Conservation (phyloP, 2,113 vertebrate genomes). For the Labrus mixtus region DNA sequence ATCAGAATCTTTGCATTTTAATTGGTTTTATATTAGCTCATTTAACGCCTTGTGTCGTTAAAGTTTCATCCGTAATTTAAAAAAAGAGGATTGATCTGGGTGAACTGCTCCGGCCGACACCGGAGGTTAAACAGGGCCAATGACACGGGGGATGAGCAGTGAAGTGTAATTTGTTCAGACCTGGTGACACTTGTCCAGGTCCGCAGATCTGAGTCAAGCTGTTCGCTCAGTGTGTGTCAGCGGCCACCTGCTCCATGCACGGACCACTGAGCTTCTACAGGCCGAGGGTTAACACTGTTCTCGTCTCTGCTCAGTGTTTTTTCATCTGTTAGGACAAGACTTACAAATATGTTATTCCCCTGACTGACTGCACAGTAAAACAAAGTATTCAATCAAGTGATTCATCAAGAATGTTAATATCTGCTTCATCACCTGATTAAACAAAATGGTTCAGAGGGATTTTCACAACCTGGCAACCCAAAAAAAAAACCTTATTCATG, state of each 20-base stretch:
- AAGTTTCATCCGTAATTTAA: slow-evolving; percentile 37
- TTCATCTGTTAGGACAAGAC: not conserved
- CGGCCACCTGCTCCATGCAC: slow-evolving; percentile 45
- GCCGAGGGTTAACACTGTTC: not conserved
- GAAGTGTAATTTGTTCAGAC: slow-evolving; percentile 18
- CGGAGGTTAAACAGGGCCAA: slow-evolving; percentile 7
- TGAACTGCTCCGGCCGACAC: slow-evolving; percentile 8
- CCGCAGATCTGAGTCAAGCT: slow-evolving; percentile 15
- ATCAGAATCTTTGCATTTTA: slow-evolving; percentile 58
- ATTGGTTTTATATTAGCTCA: slow-evolving; percentile 47
- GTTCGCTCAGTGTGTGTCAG: slow-evolving; percentile 26
- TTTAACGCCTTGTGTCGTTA: slow-evolving; percentile 29
- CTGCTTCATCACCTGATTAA: no score
- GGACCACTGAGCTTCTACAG: not conserved
- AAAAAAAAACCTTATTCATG: no score
- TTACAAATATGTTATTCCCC: not conserved
- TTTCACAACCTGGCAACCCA: no score
- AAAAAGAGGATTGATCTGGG: slow-evolving; percentile 10
- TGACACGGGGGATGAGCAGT: slow-evolving; percentile 8
- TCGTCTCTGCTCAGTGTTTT: not conserved
- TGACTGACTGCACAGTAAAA: no score
- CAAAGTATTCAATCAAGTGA: no score
- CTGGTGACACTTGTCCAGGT: slow-evolving; percentile 18
- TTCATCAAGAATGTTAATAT: no score
- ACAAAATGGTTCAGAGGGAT: no score